Conservation (phyloP, 2,113 vertebrate genomes). For the Bostrychus sinensis region DNA sequence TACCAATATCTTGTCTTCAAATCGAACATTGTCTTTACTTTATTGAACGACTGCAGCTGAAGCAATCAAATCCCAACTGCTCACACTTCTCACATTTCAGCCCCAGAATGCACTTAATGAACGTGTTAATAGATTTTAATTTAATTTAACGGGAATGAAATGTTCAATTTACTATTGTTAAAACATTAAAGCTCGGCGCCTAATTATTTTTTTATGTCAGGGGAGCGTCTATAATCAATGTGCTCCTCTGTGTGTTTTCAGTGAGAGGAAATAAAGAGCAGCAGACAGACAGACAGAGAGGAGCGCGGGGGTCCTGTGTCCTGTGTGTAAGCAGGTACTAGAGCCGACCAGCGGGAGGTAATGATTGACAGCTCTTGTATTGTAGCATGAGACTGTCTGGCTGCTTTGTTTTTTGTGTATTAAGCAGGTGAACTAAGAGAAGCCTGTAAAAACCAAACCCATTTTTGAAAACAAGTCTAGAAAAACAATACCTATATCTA, state of each 20-base stretch:
- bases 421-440: conserved; percentile 56
- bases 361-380: conserved; percentile 53
- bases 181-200: conserved; percentile 1
- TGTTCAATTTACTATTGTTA: conserved; percentile 20
- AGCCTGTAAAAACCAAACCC: conserved; percentile 34
- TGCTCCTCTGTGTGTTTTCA: background rate
- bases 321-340: conserved; percentile 26
- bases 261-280: conserved; percentile 4
- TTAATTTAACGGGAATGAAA: conserved; percentile 4
- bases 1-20: background rate
- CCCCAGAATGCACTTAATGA: conserved; percentile 9
- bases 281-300: background rate
- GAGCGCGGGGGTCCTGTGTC: conserved; percentile 25
- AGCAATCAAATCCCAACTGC: background rate
- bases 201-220: conserved; percentile 3
- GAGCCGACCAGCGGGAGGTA: conserved; percentile 29
- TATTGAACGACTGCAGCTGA: background rate
- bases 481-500: conserved; percentile 43
- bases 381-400: conserved; percentile 39
- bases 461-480: conserved; percentile 57
- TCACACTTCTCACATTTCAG: background rate
- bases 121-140: conserved; percentile 22
- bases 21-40: background rate
- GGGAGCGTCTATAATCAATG: conserved; percentile 7
- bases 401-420: conserved; percentile 49